These are phyloP conservation scores for Gallinago nigripennis DNA, from an alignment of 2,797 vertebrate species.

Conservation along the genomic window DNA sequence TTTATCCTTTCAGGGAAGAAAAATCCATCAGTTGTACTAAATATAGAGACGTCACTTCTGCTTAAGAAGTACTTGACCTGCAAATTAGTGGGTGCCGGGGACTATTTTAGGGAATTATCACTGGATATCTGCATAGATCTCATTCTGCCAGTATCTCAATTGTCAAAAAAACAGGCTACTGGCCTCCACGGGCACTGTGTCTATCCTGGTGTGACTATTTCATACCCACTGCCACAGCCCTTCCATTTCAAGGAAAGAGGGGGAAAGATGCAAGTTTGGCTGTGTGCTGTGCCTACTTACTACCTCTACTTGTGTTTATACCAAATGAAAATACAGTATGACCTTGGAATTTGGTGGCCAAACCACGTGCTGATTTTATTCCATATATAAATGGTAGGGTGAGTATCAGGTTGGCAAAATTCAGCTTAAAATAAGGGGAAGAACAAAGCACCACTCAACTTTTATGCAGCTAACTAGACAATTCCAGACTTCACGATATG, in stretches of 20 bases:
- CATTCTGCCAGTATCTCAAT: neutral
- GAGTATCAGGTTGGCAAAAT: neutral
- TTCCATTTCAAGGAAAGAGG: neutral
- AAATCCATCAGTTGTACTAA: constrained; percentile 41
- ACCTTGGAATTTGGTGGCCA: neutral
- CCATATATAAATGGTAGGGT: neutral
- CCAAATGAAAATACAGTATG: neutral
- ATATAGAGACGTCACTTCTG: constrained; percentile 28
- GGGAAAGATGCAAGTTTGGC: neutral
- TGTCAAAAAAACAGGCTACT: neutral
- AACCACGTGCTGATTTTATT: neutral
- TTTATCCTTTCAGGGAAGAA: constrained; percentile 38
- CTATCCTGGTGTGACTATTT: neutral
- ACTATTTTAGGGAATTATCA: constrained; percentile 22
- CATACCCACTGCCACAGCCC: neutral
- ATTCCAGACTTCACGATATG: constrained; percentile 52
- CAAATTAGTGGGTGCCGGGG: constrained; percentile 15
- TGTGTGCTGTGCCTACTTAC: neutral
- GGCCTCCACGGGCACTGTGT: neutral
- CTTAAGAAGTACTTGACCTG: constrained; percentile 44
- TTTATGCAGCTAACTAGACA: constrained; percentile 31
- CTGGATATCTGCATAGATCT: neutral
- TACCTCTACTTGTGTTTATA: neutral
- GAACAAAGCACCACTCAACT: constrained; percentile 25
- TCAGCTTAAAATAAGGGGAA: constrained; percentile 35